These are phyloP conservation scores for Drosophila ambigua DNA, from an alignment of 1,140 invertebrate species.

Conservation along the genomic window DNA sequence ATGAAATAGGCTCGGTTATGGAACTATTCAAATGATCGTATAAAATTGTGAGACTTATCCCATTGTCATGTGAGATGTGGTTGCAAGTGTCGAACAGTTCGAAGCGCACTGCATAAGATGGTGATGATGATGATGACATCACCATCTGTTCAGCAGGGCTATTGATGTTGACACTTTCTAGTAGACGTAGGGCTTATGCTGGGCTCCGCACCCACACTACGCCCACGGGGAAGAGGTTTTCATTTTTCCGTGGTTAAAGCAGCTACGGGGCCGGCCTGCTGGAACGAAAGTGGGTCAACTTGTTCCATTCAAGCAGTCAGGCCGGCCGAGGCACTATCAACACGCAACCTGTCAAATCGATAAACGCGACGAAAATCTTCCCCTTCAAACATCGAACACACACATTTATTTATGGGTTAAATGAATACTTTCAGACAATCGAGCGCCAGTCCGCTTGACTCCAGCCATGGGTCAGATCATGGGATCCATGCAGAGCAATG, in stretches of 20 bases:
- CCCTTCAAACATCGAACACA: neutral
- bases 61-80: neutral
- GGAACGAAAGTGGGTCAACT: conserved; percentile 61
- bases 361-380: conserved; percentile 22
- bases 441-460: neutral
- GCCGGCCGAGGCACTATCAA: conserved; percentile 9
- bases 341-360: conserved; percentile 64
- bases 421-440: neutral
- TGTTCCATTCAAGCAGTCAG: conserved; percentile 17
- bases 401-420: neutral
- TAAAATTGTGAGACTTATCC: neutral
- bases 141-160: conserved; percentile 35
- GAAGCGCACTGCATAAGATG: neutral
- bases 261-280: conserved; percentile 13
- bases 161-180: conserved; percentile 25
- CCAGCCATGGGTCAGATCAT: conserved; percentile 72
- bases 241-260: conserved; percentile 6
- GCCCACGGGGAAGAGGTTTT: conserved; percentile 37
- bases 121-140: conserved; percentile 51
- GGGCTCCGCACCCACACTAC: conserved; percentile 5
- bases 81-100: conserved; percentile 11
- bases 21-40: too few species aligned
- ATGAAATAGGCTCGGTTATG: too few species aligned
- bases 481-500: conserved; percentile 67
- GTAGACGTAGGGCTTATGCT: conserved; percentile 9